These are phyloP conservation scores for Homarus gammarus DNA, from an alignment of 2,888 invertebrate genomes.

Conservation along the genomic window DNA sequence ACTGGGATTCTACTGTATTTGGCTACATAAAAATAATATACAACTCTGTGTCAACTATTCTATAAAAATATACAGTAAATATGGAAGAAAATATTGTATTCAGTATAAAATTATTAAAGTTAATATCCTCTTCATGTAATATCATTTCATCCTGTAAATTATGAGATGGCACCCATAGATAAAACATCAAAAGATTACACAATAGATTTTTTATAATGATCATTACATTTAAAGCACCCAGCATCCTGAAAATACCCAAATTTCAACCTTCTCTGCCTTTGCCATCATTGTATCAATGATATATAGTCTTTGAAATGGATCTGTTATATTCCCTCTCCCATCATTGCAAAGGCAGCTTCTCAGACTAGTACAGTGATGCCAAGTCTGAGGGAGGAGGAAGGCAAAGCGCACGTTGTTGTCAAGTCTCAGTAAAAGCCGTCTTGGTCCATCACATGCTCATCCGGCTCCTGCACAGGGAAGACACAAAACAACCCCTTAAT, in stretches of 20 bases:
- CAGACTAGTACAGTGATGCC: constrained; percentile 23
- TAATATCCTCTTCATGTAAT: constrained; percentile 22
- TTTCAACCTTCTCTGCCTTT: constrained; percentile 60
- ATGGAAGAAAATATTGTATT: not conserved
- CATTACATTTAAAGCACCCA: constrained; percentile 39
- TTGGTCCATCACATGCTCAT: constrained; percentile 70
- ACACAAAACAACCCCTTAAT: constrained; percentile 61
- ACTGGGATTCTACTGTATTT: too few relatives aligned
- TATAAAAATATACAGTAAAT: constrained; percentile 13
- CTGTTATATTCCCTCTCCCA: constrained; percentile 28
- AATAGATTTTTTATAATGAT: not conserved
- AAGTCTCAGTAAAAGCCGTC: constrained; percentile 72
- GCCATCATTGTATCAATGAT: constrained; percentile 40
- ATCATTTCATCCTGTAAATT: constrained; percentile 26
- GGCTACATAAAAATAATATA: not conserved
- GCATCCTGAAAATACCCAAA: constrained; percentile 50
- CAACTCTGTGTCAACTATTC: not conserved
- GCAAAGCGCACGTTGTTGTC: constrained; percentile 42
- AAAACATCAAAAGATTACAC: not conserved
- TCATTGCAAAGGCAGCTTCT: constrained; percentile 41
- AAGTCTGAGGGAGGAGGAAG: constrained; percentile 43
- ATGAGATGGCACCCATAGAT: not conserved
- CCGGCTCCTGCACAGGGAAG: constrained; percentile 59
- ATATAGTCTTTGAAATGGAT: not conserved
- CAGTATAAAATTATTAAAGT: not conserved